Evolutionary conservation across 53 echinoderm and acorn worm genomes (phyloP).

Genomic region (Paelopatides confundens): DNA sequence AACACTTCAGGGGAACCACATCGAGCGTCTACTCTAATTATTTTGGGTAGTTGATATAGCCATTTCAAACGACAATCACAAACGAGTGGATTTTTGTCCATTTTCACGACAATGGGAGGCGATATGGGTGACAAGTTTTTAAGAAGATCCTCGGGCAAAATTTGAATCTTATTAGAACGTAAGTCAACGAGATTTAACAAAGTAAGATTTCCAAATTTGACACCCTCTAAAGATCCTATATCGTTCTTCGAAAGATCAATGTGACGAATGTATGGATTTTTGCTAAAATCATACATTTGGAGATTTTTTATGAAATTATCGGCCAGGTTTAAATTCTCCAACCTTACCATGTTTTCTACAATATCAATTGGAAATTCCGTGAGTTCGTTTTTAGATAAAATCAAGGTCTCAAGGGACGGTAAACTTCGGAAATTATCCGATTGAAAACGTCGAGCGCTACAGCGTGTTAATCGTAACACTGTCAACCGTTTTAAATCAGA

Average conservation of each 20-base stretch:
- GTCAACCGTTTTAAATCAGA: neutral
- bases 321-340: neutral
- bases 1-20: neutral
- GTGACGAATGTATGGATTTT: neutral
- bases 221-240: neutral
- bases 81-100: neutral
- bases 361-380: neutral
- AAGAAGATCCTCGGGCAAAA: neutral
- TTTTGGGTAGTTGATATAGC: neutral
- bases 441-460: neutral
- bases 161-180: neutral
- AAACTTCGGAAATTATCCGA: constrained; percentile 13
- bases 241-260: constrained; percentile 15
- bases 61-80: constrained; percentile 26
- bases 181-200: neutral
- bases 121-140: neutral
- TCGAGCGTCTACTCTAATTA: neutral
- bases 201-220: neutral
- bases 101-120: neutral
- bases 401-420: neutral
- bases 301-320: neutral
- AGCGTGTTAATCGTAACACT: neutral
- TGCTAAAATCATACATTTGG: neutral
- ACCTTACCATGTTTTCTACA: neutral
- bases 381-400: neutral